Conservation (phyloP, 1,140 invertebrate species). For the Odontomachus brunneus region DNA sequence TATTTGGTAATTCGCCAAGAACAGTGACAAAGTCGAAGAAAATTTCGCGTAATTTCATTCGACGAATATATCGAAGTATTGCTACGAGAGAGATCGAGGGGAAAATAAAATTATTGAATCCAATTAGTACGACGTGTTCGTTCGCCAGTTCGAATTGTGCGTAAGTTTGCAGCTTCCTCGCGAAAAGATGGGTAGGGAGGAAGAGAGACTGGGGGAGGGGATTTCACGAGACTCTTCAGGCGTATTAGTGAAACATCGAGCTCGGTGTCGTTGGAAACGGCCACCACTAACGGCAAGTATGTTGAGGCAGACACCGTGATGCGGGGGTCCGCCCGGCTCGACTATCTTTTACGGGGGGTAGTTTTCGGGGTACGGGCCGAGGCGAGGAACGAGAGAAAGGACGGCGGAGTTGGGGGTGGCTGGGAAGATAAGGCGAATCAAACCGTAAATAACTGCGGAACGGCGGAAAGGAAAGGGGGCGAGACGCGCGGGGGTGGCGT, state of each 20-base stretch:
- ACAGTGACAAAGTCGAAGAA: not conserved
- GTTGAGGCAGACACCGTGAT: slow-evolving; percentile 6
- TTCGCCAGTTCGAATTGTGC: not conserved
- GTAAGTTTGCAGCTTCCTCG: not conserved
- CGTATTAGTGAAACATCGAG: slow-evolving; percentile 60
- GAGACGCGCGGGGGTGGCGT: slow-evolving; percentile 41
- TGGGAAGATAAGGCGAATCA: slow-evolving; percentile 85
- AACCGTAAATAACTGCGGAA: slow-evolving; percentile 85
- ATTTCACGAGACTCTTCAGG: too few species aligned
- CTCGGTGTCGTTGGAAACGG: slow-evolving; percentile 34
- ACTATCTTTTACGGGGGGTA: slow-evolving; percentile 63
- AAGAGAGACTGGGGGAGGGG: too few species aligned
- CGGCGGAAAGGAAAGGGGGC: slow-evolving; percentile 79
- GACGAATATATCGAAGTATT: not conserved
- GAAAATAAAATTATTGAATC: not conserved
- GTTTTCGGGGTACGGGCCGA: slow-evolving; percentile 66
- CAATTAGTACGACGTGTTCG: not conserved
- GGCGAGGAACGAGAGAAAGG: slow-evolving; percentile 73
- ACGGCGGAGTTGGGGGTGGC: slow-evolving; percentile 70
- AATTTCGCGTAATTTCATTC: not conserved
- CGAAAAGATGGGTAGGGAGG: not conserved
- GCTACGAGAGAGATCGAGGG: not conserved
- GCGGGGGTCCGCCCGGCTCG: slow-evolving; percentile 34
- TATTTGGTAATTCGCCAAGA: too few species aligned
- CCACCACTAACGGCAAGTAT: slow-evolving; percentile 54